Conservation (phyloP, 1,140 invertebrate species). For the Lithobius niger region DNA sequence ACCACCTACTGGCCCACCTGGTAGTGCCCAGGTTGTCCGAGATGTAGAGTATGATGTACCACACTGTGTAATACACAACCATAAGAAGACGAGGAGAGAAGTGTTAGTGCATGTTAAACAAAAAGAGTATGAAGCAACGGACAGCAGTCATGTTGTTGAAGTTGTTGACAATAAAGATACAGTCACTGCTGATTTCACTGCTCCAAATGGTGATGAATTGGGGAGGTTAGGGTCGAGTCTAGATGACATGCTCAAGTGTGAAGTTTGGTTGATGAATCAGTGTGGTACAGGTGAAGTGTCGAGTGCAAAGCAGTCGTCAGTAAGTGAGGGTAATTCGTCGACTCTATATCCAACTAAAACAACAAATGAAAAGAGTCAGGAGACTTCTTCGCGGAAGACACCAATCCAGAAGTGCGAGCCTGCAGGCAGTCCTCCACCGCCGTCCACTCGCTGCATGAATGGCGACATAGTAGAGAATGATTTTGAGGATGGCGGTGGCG, state of each 20-base stretch:
- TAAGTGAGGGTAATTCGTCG: background rate
- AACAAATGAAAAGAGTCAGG: background rate
- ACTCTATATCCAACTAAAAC: background rate
- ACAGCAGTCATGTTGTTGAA: background rate
- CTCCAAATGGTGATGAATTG: constrained; percentile 3
- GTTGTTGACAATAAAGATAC: background rate
- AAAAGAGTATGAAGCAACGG: background rate
- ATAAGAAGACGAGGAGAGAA: constrained; percentile 1
- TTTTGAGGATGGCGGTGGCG: no score
- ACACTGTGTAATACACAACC: constrained; percentile 1
- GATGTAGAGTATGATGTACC: background rate
- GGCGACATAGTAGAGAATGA: no score
- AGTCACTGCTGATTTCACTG: background rate
- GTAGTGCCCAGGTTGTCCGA: background rate
- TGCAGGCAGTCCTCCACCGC: no score
- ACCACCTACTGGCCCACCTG: background rate
- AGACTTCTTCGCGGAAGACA: background rate
- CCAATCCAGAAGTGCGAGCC: background rate
- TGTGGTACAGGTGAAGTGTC: background rate
- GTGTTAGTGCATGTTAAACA: background rate
- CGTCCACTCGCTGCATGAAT: no score
- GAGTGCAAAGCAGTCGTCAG: background rate
- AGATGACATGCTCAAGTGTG: constrained; percentile 5
- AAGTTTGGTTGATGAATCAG: constrained; percentile 7
- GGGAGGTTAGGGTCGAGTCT: constrained; percentile 1